These are phyloP conservation scores for Montipora sp. DNA, from an alignment of 64 coral and sea anemone genomes.

Conservation along the genomic window DNA sequence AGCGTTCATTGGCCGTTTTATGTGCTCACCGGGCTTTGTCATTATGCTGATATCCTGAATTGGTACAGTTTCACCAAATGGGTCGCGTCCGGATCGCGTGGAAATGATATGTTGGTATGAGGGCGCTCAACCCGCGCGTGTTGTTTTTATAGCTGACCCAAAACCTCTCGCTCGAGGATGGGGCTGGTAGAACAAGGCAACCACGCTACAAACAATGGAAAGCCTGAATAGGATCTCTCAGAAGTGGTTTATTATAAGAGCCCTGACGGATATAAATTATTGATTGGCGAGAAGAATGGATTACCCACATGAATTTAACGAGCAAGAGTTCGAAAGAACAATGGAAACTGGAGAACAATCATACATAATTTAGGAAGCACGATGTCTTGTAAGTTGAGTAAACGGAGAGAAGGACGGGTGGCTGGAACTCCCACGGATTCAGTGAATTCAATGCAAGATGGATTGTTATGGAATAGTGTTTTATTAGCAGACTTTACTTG, in stretches of 20 bases:
- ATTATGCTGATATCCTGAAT: constrained; percentile 51
- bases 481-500: constrained; percentile 30
- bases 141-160: constrained; percentile 60
- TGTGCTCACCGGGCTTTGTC: constrained; percentile 95
- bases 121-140: constrained; percentile 30
- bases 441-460: constrained; percentile 34
- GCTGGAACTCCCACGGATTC: constrained; percentile 39
- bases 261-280: constrained; percentile 82
- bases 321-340: constrained; percentile 79
- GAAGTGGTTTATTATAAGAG: constrained; percentile 84
- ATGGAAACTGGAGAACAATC: constrained; percentile 75
- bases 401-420: constrained; percentile 37
- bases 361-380: constrained; percentile 91
- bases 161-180: constrained; percentile 44
- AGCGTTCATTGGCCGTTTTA: constrained; percentile 99
- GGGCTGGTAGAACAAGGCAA: constrained; percentile 73
- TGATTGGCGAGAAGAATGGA: constrained; percentile 82
- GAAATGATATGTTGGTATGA: constrained; percentile 17
- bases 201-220: constrained; percentile 86
- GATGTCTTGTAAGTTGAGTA: constrained; percentile 67
- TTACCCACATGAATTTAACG: constrained; percentile 90
- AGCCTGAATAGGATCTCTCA: constrained; percentile 80
- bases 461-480: constrained; percentile 45
- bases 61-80: constrained; percentile 29
- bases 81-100: not conserved